Evolutionary conservation across 2,888 invertebrate species (phyloP).

Genomic region (Aporophyla nigra): DNA sequence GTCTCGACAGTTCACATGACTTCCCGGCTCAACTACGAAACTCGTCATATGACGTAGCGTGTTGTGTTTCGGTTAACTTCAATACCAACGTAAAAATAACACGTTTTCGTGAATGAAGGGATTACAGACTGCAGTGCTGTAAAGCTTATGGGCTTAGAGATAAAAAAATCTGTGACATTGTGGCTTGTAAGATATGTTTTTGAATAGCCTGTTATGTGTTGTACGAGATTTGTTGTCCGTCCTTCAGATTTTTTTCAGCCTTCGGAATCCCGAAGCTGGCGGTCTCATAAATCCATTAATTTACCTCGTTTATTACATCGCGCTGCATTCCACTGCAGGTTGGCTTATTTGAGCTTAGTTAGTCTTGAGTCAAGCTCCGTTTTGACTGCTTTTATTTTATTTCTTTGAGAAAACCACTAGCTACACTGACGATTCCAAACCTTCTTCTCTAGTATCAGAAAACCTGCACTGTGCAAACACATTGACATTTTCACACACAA

Average conservation of each 20-base stretch:
- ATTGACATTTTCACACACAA: no score
- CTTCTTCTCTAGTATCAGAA: background rate
- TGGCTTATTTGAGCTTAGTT: background rate
- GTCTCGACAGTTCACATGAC: background rate
- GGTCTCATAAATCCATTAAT: background rate
- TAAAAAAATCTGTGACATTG: background rate
- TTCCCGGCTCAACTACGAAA: no score
- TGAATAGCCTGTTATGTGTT: background rate
- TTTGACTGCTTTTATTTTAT: background rate
- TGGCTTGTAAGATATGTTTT: background rate
- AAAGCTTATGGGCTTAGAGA: slow-evolving; percentile 20
- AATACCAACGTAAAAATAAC: slow-evolving; percentile 8
- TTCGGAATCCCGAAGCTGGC: background rate
- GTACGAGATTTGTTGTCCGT: background rate
- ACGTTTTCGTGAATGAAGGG: slow-evolving; percentile 18
- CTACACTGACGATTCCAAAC: background rate
- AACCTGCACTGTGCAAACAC: no score
- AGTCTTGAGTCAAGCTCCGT: background rate
- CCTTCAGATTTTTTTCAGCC: background rate
- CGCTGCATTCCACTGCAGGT: background rate
- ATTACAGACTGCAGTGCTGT: slow-evolving; percentile 20
- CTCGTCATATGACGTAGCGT: slow-evolving; percentile 1
- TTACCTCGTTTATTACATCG: no score
- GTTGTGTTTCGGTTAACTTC: background rate
- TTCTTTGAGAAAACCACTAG: background rate